A percentile compares a stretch with the other conserved stretches of the same genome.
phyloP scores from a whole-genome alignment of 2,113 vertebrate species.

The Xenopus laevis region DNA sequence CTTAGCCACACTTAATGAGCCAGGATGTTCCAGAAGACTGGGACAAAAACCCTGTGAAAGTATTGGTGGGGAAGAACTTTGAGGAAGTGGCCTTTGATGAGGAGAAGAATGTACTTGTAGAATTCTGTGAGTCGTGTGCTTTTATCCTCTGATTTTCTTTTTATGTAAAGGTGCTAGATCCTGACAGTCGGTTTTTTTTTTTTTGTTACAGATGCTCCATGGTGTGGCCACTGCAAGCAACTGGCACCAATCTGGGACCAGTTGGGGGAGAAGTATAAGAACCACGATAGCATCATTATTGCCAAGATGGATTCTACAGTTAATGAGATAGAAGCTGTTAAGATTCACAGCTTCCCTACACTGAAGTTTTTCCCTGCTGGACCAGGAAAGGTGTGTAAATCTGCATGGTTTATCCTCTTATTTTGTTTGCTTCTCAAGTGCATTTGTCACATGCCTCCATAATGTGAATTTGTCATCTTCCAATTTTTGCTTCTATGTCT shows the following conservation, averaged over 20 bases:
- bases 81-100: constrained; percentile 88
- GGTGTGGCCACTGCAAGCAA: constrained; percentile 98
- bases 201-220: constrained; percentile 82
- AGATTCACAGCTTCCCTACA: constrained; percentile 96
- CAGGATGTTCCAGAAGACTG: constrained; percentile 93
- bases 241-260: constrained; percentile 95
- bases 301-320: constrained; percentile 96
- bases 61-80: constrained; percentile 93
- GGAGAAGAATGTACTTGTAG: constrained; percentile 88
- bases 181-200: too few species aligned
- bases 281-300: constrained; percentile 74
- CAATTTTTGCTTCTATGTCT: too few species aligned
- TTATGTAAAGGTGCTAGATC: neutral
- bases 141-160: neutral
- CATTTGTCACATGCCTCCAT: too few species aligned
- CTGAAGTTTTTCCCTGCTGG: constrained; percentile 93
- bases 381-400: constrained; percentile 69
- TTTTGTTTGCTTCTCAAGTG: too few species aligned
- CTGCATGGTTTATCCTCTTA: too few species aligned
- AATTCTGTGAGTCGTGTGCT: constrained; percentile 83
- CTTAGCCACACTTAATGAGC: constrained; percentile 94
- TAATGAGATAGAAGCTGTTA: constrained; percentile 90
- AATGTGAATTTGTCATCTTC: too few species aligned
- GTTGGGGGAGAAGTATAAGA: constrained; percentile 85
- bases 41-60: constrained; percentile 87